phyloP scores from a whole-genome alignment of 1,140 invertebrate genomes.

The Galendromus occidentalis region DNA sequence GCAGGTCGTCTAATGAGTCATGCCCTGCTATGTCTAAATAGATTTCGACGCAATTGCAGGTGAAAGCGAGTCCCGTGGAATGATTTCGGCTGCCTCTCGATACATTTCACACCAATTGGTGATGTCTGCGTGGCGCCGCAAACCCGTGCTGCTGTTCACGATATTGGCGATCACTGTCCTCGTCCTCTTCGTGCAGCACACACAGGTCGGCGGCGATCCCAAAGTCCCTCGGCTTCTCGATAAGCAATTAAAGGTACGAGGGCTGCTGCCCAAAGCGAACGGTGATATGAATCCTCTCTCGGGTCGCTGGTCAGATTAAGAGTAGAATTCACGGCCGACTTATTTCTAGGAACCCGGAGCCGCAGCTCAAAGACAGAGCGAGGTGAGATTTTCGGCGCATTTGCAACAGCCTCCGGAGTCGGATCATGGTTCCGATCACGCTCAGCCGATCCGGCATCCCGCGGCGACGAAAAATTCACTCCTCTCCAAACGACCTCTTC shows the following conservation, averaged over 20 bases:
- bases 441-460: conserved; percentile 1
- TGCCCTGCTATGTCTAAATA: too few relatives aligned
- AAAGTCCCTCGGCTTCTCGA: background rate
- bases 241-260: background rate
- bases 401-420: background rate
- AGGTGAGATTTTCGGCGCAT: background rate
- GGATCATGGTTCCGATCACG: background rate
- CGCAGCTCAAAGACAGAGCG: background rate
- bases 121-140: conserved; percentile 18
- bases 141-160: conserved; percentile 18
- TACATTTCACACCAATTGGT: conserved; percentile 14
- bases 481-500: conserved; percentile 9
- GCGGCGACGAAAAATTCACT: background rate
- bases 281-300: too few relatives aligned
- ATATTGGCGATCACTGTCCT: conserved; percentile 17
- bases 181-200: conserved; percentile 19
- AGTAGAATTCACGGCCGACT: too few relatives aligned
- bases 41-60: too few relatives aligned
- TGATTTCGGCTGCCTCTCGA: background rate
- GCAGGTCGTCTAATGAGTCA: too few relatives aligned
- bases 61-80: background rate
- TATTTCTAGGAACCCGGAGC: too few relatives aligned
- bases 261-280: conserved; percentile 16
- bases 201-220: conserved; percentile 13
- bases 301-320: too few relatives aligned